Percentiles rank a stretch among this genome's conserved stretches.
These are phyloP conservation scores for Macropodus opercularis DNA, from an alignment of 2,797 vertebrate species.

Conservation along the genomic window DNA sequence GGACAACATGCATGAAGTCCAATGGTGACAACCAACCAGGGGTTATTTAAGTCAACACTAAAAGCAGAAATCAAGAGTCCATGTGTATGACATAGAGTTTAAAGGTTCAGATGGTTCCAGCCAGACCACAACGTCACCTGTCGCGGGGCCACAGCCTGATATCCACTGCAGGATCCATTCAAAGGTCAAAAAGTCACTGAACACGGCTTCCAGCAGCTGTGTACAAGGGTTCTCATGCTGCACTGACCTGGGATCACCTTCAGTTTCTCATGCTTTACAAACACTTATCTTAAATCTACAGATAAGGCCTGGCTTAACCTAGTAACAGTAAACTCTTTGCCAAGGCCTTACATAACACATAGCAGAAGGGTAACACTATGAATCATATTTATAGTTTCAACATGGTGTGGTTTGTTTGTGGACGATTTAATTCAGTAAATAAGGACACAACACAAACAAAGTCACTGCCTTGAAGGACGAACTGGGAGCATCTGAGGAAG, in stretches of 20 bases:
- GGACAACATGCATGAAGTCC: too few relatives aligned
- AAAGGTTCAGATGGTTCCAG: neutral
- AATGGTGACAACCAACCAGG: too few relatives aligned
- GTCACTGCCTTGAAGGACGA: slow-evolving; percentile 21
- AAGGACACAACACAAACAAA: slow-evolving; percentile 42
- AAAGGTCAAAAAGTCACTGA: neutral
- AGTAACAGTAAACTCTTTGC: slow-evolving; percentile 35
- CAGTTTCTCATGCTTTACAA: slow-evolving; percentile 44
- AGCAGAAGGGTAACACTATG: slow-evolving; percentile 8
- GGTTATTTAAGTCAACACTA: too few relatives aligned
- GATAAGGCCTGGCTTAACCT: slow-evolving; percentile 58
- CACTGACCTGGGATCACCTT: slow-evolving; percentile 2
- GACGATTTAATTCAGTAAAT: slow-evolving; percentile 45
- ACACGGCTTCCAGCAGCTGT: neutral
- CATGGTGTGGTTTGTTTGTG: slow-evolving; percentile 17
- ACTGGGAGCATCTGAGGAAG: slow-evolving; percentile 21
- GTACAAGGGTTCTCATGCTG: neutral
- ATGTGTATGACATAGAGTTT: neutral
- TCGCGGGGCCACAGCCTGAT: neutral
- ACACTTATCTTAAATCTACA: slow-evolving; percentile 57
- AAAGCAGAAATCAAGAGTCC: too few relatives aligned
- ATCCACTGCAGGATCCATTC: neutral
- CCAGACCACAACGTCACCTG: neutral
- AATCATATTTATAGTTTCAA: slow-evolving; percentile 35
- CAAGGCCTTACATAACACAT: slow-evolving; percentile 50